Base-by-base conservation (phyloP, 2,113 vertebrate genomes). In the Panthera leo region DNA sequence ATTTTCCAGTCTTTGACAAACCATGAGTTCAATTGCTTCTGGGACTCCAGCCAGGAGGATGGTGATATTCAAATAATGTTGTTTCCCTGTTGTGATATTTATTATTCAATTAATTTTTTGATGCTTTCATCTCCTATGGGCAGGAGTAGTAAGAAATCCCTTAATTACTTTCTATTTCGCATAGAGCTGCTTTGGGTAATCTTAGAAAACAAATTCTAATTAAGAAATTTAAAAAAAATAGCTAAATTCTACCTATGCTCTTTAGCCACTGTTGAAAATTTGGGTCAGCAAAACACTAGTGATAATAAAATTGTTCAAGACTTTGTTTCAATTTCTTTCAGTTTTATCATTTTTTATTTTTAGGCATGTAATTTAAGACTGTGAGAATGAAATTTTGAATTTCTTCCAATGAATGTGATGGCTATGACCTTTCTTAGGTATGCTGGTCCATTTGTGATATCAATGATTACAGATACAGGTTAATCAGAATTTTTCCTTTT, bases 41-140 rank as follows among this genome's bases (percentile, higher is more conserved):
- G 95, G 97, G 75, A 90, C 61, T 89, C 21, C 39, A 90, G 70
- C 75, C 85, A 95, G 48, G 23, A 91, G n/a, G 25, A 93, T 68
- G 75, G 21, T 91, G 63, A 88, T 96, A 85, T 75, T 79, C 76
- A 94, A 94, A 87, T 92, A 94, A 79, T 5, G 9, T 63, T 68
- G 75, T 94, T 94, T 85, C 63, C 89, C 68, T 87, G 80, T 90
- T 91, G 76, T 93, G 76, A 89, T 96, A 93, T 96, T 95, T 97
- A 97, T 95, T 97, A 93, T 91, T 97, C 89, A 90, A 95, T 95
- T 97, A 93, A 96, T 94, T 96, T 94, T 92, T 84, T 91, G 75
- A 94, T 96, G 94, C 85, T 97, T 97, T 95, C 82, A 70, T 96
- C 89, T 96, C 70, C n/a, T 93, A 63, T 95, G 85, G 53, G 82